These are phyloP conservation scores for Brachyptera risi DNA, from an alignment of 2,888 invertebrate species.

Conservation along the genomic window DNA sequence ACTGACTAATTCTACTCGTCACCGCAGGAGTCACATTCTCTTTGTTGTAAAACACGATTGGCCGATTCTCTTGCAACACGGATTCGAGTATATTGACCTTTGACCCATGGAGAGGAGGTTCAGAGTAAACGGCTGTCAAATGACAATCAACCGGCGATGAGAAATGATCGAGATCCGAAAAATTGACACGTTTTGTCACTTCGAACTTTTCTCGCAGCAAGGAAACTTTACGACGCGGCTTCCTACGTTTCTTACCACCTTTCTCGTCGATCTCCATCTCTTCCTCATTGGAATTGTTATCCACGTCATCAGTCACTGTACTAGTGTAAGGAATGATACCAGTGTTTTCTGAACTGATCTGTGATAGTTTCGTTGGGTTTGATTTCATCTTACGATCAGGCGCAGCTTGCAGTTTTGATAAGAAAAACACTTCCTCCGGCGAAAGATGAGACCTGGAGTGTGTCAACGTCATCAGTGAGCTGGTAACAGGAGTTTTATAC, in stretches of 20 bases:
- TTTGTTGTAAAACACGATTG: slow-evolving; percentile 37
- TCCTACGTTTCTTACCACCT: slow-evolving; percentile 2
- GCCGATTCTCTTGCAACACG: slow-evolving; percentile 6
- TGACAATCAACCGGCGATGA: neutral
- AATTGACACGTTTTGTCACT: slow-evolving; percentile 34
- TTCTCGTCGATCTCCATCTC: neutral
- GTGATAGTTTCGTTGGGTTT: neutral
- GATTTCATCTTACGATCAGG: slow-evolving; percentile 32
- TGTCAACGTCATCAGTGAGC: neutral
- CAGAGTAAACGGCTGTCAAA: slow-evolving; percentile 21
- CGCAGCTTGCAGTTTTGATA: slow-evolving; percentile 44
- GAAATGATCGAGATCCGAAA: neutral
- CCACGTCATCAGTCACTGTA: no score
- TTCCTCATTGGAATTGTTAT: neutral
- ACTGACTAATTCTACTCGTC: slow-evolving; percentile 33
- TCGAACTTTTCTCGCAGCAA: slow-evolving; percentile 56
- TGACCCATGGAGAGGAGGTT: slow-evolving; percentile 9
- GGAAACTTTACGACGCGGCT: slow-evolving; percentile 55
- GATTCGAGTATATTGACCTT: slow-evolving; percentile 13
- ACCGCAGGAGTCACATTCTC: slow-evolving; percentile 40
- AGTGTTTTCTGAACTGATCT: neutral
- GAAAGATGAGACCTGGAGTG: slow-evolving; percentile 49
- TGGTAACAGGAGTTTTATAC: no score
- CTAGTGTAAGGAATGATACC: no score
- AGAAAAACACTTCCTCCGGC: slow-evolving; percentile 46